phyloP scores from a whole-genome alignment of 2,113 vertebrate genomes.

The Morone saxatilis region DNA sequence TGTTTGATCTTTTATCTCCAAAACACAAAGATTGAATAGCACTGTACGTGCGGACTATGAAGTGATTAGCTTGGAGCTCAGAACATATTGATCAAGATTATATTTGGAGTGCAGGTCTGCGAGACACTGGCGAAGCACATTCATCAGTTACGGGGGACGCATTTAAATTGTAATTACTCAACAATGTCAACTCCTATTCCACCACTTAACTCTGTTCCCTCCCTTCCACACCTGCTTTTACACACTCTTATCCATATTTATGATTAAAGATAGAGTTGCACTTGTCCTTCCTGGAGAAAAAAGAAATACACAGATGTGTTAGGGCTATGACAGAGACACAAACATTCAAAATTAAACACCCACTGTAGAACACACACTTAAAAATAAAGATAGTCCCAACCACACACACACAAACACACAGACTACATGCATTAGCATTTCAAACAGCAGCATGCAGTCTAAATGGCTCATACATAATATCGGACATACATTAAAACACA shows the following conservation, averaged over 20 bases:
- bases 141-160: constrained; percentile 40
- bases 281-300: background rate
- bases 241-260: constrained; percentile 18
- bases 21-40: constrained; percentile 52
- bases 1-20: constrained; percentile 63
- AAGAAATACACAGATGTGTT: background rate
- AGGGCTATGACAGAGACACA: background rate
- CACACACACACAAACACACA: constrained; percentile 5
- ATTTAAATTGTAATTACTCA: constrained; percentile 64
- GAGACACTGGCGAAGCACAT: constrained; percentile 20
- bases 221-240: constrained; percentile 5
- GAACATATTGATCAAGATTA: constrained; percentile 66
- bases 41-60: constrained; percentile 5
- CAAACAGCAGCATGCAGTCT: constrained; percentile 25
- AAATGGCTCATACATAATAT: constrained; percentile 42
- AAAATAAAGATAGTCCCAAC: background rate
- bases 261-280: background rate
- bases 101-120: constrained; percentile 37
- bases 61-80: constrained; percentile 52
- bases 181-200: constrained; percentile 1
- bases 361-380: background rate
- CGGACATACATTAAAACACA: constrained; percentile 63
- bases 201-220: background rate
- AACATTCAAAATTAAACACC: background rate
- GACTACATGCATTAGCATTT: constrained; percentile 36